A percentile compares a stretch with the other conserved stretches of the same genome.
These are phyloP conservation scores for Neosilurus mollespiculum DNA, from an alignment of 2,797 vertebrate species.

Conservation along the genomic window DNA sequence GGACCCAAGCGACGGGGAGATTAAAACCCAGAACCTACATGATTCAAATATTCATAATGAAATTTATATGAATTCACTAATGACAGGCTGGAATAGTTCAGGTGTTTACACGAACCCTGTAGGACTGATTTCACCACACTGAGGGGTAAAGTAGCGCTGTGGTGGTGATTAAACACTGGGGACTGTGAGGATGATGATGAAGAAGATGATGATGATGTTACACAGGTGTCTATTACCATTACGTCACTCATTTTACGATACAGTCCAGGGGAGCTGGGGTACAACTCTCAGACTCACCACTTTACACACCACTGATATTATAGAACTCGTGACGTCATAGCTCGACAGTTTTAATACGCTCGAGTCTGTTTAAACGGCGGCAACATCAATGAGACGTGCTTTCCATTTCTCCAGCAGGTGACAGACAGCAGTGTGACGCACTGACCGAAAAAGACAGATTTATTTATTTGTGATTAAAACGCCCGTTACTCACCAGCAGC, in stretches of 20 bases:
- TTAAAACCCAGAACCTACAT: too few relatives aligned
- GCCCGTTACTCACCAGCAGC: slow-evolving; percentile 12
- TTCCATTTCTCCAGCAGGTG: neutral
- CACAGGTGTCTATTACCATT: slow-evolving; percentile 29
- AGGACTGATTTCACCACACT: neutral
- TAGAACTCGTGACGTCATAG: neutral
- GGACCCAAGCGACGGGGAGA: too few relatives aligned
- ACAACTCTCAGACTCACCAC: neutral
- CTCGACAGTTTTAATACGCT: neutral
- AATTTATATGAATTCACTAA: neutral
- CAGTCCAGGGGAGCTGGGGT: neutral
- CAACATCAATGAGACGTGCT: neutral
- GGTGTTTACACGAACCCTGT: neutral
- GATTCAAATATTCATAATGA: too few relatives aligned
- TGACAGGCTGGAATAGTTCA: neutral
- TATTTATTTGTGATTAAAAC: neutral
- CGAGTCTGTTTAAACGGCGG: neutral
- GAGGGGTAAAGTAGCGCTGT: neutral
- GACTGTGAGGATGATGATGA: neutral
- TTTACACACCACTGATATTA: neutral
- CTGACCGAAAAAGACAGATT: too few relatives aligned
- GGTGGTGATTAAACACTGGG: neutral
- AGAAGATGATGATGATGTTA: neutral
- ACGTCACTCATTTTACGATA: slow-evolving; percentile 44
- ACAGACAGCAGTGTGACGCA: neutral